phyloP scores from a whole-genome alignment of 2,888 invertebrate genomes.

The Acleris emargana region DNA sequence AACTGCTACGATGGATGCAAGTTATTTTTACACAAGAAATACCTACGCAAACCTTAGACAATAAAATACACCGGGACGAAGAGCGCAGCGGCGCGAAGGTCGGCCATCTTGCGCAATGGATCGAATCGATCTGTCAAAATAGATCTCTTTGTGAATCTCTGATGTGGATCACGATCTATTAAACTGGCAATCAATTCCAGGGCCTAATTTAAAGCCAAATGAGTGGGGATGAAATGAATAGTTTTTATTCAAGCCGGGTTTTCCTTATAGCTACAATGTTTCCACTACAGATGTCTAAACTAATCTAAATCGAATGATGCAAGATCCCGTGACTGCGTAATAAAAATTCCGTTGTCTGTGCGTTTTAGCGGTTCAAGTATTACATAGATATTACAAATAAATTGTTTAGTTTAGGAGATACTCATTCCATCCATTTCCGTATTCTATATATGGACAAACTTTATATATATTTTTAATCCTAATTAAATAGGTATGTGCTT shows the following conservation, averaged over 20 bases:
- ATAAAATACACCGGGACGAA: constrained; percentile 51
- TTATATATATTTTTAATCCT: no score
- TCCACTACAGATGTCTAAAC: constrained; percentile 31
- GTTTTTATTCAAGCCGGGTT: constrained; percentile 22
- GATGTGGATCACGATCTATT: constrained; percentile 62
- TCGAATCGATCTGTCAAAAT: constrained; percentile 62
- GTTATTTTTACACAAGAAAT: constrained; percentile 10
- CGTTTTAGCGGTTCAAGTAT: constrained; percentile 9
- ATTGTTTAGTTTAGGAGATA: not conserved
- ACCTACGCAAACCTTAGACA: constrained; percentile 13
- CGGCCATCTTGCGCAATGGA: constrained; percentile 60
- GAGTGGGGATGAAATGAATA: constrained; percentile 17
- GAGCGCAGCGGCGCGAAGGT: constrained; percentile 60
- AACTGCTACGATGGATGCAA: no score
- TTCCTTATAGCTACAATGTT: constrained; percentile 34
- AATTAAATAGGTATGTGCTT: no score
- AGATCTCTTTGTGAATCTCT: constrained; percentile 62
- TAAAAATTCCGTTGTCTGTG: constrained; percentile 30
- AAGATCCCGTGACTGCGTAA: constrained; percentile 29
- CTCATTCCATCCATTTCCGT: no score
- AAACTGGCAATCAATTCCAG: constrained; percentile 30
- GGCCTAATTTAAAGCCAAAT: constrained; percentile 17
- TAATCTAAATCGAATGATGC: constrained; percentile 35
- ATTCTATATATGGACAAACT: no score
- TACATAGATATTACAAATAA: not conserved